These are phyloP conservation scores for Oasisia sp. DNA, from an alignment of 2,888 invertebrate genomes.

Conservation along the genomic window DNA sequence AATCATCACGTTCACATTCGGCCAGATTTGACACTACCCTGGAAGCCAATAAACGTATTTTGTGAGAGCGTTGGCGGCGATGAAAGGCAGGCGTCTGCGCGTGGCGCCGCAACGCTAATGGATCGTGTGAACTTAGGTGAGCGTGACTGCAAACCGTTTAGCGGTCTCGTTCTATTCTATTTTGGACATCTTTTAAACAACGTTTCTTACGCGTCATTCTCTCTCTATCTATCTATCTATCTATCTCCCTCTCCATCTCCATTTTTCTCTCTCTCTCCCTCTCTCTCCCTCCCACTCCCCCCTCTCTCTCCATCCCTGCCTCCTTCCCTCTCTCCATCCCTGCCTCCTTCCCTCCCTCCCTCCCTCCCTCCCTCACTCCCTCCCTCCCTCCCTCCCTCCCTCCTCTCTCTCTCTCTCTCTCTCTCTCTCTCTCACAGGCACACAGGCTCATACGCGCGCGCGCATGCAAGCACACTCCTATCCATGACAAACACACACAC, in stretches of 20 bases:
- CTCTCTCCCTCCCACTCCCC: no score
- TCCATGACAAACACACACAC: not conserved
- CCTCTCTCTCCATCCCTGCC: no score
- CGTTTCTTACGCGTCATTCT: not conserved
- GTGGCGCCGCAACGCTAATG: not conserved
- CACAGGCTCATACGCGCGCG: not conserved
- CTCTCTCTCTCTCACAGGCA: not conserved
- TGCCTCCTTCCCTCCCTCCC: no score
- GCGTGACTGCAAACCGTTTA: not conserved
- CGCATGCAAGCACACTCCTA: conserved; percentile 21
- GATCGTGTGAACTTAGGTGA: not conserved
- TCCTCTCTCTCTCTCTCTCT: no score
- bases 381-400: no score
- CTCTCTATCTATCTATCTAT: no score
- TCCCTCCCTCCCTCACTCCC: no score
- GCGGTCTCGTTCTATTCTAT: not conserved
- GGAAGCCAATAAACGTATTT: not conserved
- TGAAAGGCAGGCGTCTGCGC: not conserved
- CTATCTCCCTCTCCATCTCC: no score
- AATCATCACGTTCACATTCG: not conserved
- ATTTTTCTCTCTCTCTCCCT: no score
- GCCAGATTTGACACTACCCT: not conserved
- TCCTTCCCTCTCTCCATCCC: no score
- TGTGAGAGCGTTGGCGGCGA: not conserved
- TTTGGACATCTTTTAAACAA: not conserved